Base-by-base conservation (phyloP, 2,113 vertebrate species). In the Bagarius yarrelli region DNA sequence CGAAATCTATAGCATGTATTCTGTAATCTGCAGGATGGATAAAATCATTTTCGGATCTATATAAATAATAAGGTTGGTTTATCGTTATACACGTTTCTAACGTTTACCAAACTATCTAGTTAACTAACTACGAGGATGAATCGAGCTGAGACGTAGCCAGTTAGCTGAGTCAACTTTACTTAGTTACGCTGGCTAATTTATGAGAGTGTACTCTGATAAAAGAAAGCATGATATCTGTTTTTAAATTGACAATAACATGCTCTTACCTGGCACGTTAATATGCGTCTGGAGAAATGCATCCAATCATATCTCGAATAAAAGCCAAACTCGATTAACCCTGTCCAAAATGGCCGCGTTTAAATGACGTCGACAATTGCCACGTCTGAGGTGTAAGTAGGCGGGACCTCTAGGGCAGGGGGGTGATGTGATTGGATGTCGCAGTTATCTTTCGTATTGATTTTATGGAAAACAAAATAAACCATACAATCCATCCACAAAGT, bases 361-460 rank as follows among this genome's bases (percentile, higher is more conserved):
- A 90, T 92, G 93, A 91, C 92, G 91, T 90, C 78, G 80, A 3
- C 12, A 15, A 74, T 76, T 91, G 93, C 93, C 93, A 93, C 93
- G 93, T 93, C 87, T 89, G 23, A 70, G 63, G 30, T 47, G 16
- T 64, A 34, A 57, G 32, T 60, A 74, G 74, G 80, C 23, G 71
- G 82, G 59, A 11, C 64, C 23, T 66, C 53, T 6, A 21, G 32
- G 2, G 13, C 14, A 21, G 47, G 0, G 12, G 4, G 19, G 61
- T 18, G 14, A 64, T 30, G 1, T 61, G n/a, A 72, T 72, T 53
- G 16, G 47, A 30, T 52, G 8, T 71, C 34, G 16, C 3, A 47
- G 16, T 66, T n/a, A n/a, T 23, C 34, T 3, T 50, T 18, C 21
- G 19, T n/a, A 50, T 70, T 52, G 2, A n/a, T 47, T 63, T 75